Evolutionary conservation across 2,888 invertebrate species (phyloP).

Genomic region (Drosophila ezoana): DNA sequence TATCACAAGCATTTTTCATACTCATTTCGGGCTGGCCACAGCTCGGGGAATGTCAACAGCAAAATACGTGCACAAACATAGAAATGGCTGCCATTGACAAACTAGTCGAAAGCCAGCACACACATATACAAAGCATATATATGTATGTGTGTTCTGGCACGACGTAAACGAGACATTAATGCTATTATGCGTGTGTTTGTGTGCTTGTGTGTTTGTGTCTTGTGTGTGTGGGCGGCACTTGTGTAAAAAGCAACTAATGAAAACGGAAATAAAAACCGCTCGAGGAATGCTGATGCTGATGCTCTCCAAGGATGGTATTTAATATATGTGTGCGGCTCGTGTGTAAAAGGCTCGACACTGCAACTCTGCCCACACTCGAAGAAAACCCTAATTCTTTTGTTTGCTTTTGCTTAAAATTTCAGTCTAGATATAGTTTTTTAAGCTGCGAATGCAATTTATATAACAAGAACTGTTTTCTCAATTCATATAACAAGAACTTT

Average conservation of each 20-base stretch:
- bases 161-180: constrained; percentile 76
- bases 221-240: constrained; percentile 67
- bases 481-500: too few relatives aligned
- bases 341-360: constrained; percentile 62
- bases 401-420: too few relatives aligned
- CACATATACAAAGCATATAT: constrained; percentile 11
- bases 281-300: constrained; percentile 81
- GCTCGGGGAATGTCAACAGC: constrained; percentile 73
- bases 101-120: constrained; percentile 46
- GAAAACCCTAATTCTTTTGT: neutral
- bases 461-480: too few relatives aligned
- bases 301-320: constrained; percentile 81
- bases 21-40: constrained; percentile 51
- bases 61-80: constrained; percentile 80
- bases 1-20: constrained; percentile 72
- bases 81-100: constrained; percentile 80
- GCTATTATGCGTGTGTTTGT: constrained; percentile 63
- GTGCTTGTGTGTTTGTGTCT: constrained; percentile 34
- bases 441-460: too few relatives aligned
- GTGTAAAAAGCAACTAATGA: constrained; percentile 81
- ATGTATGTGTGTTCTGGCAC: constrained; percentile 10
- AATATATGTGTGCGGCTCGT: constrained; percentile 69
- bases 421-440: too few relatives aligned
- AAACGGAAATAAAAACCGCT: constrained; percentile 81
- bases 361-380: constrained; percentile 12